A percentile compares a stretch with the other conserved stretches of the same genome.
Evolutionary conservation across 2,113 vertebrate species (phyloP).

Genomic region (Mastomys natalensis): DNA sequence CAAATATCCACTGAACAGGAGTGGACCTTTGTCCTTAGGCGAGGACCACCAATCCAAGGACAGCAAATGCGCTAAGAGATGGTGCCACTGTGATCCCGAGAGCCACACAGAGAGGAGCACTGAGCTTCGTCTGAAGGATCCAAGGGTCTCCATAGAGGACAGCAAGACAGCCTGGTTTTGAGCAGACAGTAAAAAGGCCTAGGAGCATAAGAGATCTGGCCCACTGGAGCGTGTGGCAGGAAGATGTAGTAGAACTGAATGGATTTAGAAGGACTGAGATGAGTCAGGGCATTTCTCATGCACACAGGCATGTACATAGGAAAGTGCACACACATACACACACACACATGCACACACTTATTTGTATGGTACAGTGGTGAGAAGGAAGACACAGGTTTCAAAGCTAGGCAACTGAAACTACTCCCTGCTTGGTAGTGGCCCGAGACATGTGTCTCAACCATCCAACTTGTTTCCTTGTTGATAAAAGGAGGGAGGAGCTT

Average conservation of each 20-base stretch:
- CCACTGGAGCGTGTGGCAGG: neutral
- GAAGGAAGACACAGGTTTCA: neutral
- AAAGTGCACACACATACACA: neutral
- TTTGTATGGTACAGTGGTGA: rapidly evolving
- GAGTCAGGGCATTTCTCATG: neutral
- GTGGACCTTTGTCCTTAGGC: neutral
- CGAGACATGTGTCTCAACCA: neutral
- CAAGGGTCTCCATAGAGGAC: neutral
- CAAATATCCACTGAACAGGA: neutral
- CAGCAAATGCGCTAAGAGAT: neutral
- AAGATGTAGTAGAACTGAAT: neutral
- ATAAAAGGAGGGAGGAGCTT: neutral
- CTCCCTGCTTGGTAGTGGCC: neutral
- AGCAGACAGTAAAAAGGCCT: neutral
- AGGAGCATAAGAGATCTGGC: neutral
- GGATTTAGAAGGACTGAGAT: neutral
- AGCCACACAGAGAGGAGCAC: rapidly evolving
- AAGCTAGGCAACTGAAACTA: neutral
- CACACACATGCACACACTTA: neutral
- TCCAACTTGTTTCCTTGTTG: neutral
- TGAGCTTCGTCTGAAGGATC: neutral
- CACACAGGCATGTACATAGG: neutral
- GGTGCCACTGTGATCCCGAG: rapidly evolving
- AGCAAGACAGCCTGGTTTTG: neutral
- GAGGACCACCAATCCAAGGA: neutral